Conservation (phyloP, 37 sponge, comb jelly and placozoan genomes). For the Halichondria panicea region DNA sequence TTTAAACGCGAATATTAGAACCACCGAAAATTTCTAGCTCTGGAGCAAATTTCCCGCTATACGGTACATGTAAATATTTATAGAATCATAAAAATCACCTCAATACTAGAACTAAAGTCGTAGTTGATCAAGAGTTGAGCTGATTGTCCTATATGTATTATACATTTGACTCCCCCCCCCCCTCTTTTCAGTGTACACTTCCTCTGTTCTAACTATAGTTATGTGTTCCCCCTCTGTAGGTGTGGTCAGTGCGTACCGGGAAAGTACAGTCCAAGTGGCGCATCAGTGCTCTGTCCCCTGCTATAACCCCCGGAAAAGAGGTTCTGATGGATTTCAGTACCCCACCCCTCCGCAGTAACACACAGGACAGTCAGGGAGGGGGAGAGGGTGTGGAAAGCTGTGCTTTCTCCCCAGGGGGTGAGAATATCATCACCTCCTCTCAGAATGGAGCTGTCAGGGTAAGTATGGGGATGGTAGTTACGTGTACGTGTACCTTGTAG, state of each 20-base stretch:
- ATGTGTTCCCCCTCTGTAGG: neutral
- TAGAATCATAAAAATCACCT: too few relatives aligned
- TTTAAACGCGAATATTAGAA: too few relatives aligned
- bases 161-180: neutral
- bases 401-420: slow-evolving; percentile 23
- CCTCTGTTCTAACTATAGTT: neutral
- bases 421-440: slow-evolving; percentile 12
- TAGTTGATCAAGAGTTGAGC: too few relatives aligned
- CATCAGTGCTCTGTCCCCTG: slow-evolving; percentile 10
- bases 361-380: neutral
- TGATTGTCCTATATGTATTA: too few relatives aligned
- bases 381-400: slow-evolving; percentile 37
- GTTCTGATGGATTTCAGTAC: neutral
- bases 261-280: slow-evolving; percentile 27
- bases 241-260: slow-evolving; percentile 30
- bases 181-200: neutral
- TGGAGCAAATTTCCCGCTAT: too few relatives aligned
- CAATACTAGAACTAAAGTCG: too few relatives aligned
- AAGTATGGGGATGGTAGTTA: neutral
- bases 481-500: too few relatives aligned
- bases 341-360: neutral
- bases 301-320: slow-evolving; percentile 17
- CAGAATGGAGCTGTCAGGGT: slow-evolving; percentile 39
- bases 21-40: too few relatives aligned
- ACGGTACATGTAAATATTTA: too few relatives aligned